Base-by-base conservation (phyloP, 1,140 invertebrate genomes). In the Oedothorax gibbosus region DNA sequence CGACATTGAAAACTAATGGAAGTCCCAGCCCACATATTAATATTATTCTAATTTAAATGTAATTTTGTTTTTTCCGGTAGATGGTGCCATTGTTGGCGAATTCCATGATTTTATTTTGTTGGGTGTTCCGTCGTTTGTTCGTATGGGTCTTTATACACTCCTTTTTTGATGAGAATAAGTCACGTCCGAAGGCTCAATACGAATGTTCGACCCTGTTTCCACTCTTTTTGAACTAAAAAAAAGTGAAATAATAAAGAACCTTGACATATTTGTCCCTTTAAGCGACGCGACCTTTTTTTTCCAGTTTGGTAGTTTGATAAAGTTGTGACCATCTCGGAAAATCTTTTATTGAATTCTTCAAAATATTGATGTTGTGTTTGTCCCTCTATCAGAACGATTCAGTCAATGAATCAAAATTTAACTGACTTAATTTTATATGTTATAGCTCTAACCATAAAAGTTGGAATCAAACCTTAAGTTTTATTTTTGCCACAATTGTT, bases 231-330 rank as follows among this genome's bases (percentile, higher is more conserved):
- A 71, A 35, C 51, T 56, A 15, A 6, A 35, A 21, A 57, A 10
- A 71, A 71, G 35, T 81, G 60, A 72, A 82, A 35, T 35, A 82
- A 82, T 57, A 82, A 72, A 64, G 53, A 82, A 73, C 80, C 80
- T 82, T 82, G 80, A 60, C 80, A 82, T 60, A 82, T 72, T 73
- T 82, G 80, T 18, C 73, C 51, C 18, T 49, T 82, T 82, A 82
- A 72, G 56, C 80, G 56, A 15, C 68, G 4, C 66, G 77, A 56
- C 77, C 64, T 54, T 78, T 60, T 60, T 76, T 60, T 60, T 76
- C 64, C 12, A 56, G 54, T 18, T 79, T 79, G 68, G 51, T 79
- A 79, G 35, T 35, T 35, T 35, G 35, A 35, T 1, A 35, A 35
- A 35, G 35, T 5, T 35, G 35, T 35, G 5, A 35, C 35, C 35